Evolutionary conservation across 2,888 invertebrate genomes (phyloP).

Genomic region (Temnothorax unifasciatus): DNA sequence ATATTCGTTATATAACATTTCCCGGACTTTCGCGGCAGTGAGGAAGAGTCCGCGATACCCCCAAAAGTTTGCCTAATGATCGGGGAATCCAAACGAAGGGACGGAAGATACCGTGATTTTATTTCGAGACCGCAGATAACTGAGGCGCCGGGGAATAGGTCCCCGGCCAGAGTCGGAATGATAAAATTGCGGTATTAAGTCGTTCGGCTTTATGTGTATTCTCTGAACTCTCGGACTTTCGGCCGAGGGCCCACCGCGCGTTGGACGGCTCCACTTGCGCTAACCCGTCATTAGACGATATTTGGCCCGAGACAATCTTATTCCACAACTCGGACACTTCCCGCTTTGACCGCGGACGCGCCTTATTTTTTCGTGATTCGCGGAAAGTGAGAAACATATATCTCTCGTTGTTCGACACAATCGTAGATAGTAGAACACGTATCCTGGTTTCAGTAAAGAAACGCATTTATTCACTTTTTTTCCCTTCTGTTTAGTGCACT

Average conservation of each 20-base stretch:
- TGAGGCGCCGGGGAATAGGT: conserved; percentile 68
- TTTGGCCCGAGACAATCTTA: conserved; percentile 84
- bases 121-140: conserved; percentile 85
- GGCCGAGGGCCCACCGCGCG: conserved; percentile 64
- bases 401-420: not conserved
- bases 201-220: conserved; percentile 86
- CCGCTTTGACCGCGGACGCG: conserved; percentile 76
- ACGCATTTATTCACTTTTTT: not conserved
- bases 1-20: conserved; percentile 11
- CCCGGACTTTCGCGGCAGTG: not conserved
- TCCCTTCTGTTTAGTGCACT: conserved; percentile 90
- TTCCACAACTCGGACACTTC: conserved; percentile 78
- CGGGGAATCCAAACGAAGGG: conserved; percentile 65
- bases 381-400: conserved; percentile 31
- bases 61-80: conserved; percentile 63
- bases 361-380: conserved; percentile 64
- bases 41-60: conserved; percentile 24
- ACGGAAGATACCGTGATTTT: conserved; percentile 83
- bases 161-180: conserved; percentile 80
- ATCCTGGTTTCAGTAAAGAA: not conserved
- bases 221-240: conserved; percentile 84
- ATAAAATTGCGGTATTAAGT: conserved; percentile 86
- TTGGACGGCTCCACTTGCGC: conserved; percentile 74
- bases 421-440: not conserved
- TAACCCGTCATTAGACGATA: conserved; percentile 85